Conservation (phyloP, 2,113 vertebrate genomes). For the Elephas maximus region DNA sequence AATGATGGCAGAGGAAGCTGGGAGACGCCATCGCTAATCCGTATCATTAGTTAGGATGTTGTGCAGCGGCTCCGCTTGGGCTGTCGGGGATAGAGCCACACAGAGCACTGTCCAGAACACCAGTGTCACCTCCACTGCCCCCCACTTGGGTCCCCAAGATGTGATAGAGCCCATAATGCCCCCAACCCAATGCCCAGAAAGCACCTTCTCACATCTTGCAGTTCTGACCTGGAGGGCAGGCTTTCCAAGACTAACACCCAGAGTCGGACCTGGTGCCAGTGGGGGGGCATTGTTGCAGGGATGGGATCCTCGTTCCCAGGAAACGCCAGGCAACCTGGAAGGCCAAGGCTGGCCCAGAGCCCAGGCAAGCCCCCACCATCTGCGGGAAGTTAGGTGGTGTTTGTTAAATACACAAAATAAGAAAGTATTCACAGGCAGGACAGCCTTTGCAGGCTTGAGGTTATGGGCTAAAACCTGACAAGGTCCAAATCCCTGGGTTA, state of each 20-base stretch:
- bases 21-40: neutral
- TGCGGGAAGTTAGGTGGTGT: too few species aligned
- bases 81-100: too few species aligned
- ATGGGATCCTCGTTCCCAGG: too few species aligned
- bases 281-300: neutral
- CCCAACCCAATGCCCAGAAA: too few species aligned
- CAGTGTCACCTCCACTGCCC: too few species aligned
- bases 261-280: neutral
- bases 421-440: neutral
- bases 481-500: too few species aligned
- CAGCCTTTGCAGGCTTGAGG: neutral
- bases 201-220: neutral
- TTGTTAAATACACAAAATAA: neutral
- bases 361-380: neutral
- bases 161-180: neutral
- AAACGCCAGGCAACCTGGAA: too few species aligned
- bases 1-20: neutral
- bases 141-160: neutral
- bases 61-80: conserved; percentile 75
- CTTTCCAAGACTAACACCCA: neutral
- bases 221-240: neutral
- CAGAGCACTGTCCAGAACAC: too few species aligned
- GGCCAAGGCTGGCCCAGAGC: neutral
- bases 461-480: too few species aligned
- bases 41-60: neutral